Base-by-base conservation (phyloP, 64 coral and sea anemone genomes). In the Montipora sp. region DNA sequence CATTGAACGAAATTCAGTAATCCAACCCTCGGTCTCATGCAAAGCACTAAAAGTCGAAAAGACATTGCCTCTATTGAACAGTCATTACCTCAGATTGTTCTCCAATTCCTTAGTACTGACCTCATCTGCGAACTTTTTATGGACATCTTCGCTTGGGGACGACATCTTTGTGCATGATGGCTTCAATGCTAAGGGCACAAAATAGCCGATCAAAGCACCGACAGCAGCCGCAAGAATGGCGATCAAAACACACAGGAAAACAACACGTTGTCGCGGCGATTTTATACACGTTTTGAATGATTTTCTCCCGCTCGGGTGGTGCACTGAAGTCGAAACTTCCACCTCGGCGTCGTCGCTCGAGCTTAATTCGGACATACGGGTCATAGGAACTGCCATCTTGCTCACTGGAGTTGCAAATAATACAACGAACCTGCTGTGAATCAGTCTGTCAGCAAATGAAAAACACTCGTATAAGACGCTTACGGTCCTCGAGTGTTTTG, bases 181-280 rank as follows among this genome's bases (percentile, higher is more conserved):
- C 20, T 48, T 59, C 4, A 22, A 7, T 68, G 51, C 51, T 57
- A 5, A 44, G 15, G 51, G 80, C 2, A 92, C 27, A 59, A 92
- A 92, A n/a, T 92, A 92, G 20, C 90, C 90, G 13, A 92, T 22
- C 6, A 77, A 51, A 48, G 74, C 73, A 9, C 90, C 90, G 1
- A 83, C 36, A 5, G 14, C 80, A 47, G 81, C 36, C 3, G 90
- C 89, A 8, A 75, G 18, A 6, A 84, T 18, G 59, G 58, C 71
- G 10, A 74, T 20, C 23, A 84, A 20, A 7, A 92, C 55, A 3
- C 58, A 51, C 10, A 84, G 20, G n/a, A 92, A 8, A 5, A 76
- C 15, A 20, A 83, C 1, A 43, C 59, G 80, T 11, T 67, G 66
- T 68, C 80, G 80, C 13, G 60, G 59, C 27, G 80, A 83, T 47